These are phyloP conservation scores for Busseola fusca DNA, from an alignment of 2,888 invertebrate species.

Conservation along the genomic window DNA sequence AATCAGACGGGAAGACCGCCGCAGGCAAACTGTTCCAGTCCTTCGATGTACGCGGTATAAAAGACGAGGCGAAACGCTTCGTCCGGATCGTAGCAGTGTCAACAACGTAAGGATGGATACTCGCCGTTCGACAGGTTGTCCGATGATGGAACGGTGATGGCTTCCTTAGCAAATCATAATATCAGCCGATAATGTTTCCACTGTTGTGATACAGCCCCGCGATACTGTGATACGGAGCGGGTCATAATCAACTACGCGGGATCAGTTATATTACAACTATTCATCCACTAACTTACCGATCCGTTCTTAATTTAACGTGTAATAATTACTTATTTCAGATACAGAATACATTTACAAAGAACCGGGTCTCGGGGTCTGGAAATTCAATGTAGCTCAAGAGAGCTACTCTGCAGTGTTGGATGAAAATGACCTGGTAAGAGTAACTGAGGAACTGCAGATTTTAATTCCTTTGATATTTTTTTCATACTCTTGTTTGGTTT, in stretches of 20 bases:
- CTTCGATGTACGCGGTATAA: too few species aligned
- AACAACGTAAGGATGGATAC: too few species aligned
- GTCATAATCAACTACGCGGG: background rate
- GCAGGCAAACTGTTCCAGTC: too few species aligned
- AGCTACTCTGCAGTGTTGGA: constrained; percentile 69
- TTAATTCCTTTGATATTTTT: background rate
- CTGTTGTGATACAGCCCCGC: background rate
- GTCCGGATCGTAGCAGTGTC: too few species aligned
- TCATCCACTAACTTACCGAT: background rate
- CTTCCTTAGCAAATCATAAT: background rate
- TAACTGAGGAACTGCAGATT: constrained; percentile 35
- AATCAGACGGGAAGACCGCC: too few species aligned
- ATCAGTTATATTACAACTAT: background rate
- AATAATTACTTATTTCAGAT: constrained; percentile 69
- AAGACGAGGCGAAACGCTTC: too few species aligned
- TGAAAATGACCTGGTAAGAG: constrained; percentile 77
- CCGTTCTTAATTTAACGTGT: background rate
- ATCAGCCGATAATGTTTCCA: background rate
- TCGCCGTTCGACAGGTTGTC: too few species aligned
- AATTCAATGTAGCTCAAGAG: constrained; percentile 73
- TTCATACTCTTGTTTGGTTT: background rate
- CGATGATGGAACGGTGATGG: too few species aligned
- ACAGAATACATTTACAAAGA: constrained; percentile 78
- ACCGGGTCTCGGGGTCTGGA: constrained; percentile 71
- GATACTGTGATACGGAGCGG: background rate